phyloP scores from a whole-genome alignment of 2,888 invertebrate species.

The Netelia fuscicornis region DNA sequence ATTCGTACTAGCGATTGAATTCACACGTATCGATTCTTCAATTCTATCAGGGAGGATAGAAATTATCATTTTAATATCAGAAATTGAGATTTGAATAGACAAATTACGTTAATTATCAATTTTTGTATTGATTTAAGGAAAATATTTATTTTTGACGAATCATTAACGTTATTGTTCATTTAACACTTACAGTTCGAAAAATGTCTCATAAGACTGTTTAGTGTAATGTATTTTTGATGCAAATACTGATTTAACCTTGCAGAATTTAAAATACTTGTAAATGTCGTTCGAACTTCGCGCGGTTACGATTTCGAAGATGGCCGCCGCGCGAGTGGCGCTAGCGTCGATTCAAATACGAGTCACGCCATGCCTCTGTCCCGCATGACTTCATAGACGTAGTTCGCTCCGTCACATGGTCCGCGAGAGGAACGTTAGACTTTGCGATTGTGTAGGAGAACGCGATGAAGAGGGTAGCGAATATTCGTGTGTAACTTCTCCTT shows the following conservation, averaged over 20 bases:
- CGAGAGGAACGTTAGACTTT: constrained; percentile 30
- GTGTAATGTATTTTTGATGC: background rate
- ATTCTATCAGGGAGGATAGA: background rate
- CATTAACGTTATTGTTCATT: too few species aligned
- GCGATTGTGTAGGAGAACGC: constrained; percentile 11
- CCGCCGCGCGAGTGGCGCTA: constrained; percentile 55
- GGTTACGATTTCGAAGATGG: constrained; percentile 30
- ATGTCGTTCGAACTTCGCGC: constrained; percentile 52
- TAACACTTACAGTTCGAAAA: too few species aligned
- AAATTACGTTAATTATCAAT: background rate
- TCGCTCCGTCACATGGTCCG: constrained; percentile 66
- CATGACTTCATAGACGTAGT: constrained; percentile 45
- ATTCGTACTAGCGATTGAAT: background rate
- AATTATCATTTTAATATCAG: background rate
- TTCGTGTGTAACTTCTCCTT: constrained; percentile 26
- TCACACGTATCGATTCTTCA: background rate
- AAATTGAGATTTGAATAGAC: background rate
- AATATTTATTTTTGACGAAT: too few species aligned
- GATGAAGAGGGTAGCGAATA: constrained; percentile 23
- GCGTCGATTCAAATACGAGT: constrained; percentile 59
- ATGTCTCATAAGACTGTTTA: too few species aligned
- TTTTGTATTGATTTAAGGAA: background rate
- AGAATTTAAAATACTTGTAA: background rate
- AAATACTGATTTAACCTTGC: background rate
- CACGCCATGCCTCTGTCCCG: constrained; percentile 25